Percentiles rank a stretch among this genome's conserved stretches.
Evolutionary conservation across 2,797 vertebrate genomes (phyloP).

Genomic region (Scarus forsteni): DNA sequence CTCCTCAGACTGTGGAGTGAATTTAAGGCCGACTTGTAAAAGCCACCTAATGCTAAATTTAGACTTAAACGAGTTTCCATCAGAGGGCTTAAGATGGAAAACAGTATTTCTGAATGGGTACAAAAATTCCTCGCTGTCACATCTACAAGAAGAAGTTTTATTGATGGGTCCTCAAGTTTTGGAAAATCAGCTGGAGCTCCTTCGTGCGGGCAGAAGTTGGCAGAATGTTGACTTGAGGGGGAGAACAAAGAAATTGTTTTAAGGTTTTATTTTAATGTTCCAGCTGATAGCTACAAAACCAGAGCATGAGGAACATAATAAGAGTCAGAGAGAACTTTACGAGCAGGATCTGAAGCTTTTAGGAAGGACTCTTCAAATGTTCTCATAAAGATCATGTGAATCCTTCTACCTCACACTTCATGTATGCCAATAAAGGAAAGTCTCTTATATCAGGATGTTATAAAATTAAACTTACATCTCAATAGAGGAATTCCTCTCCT

Average conservation of each 20-base stretch:
- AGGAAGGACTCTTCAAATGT: background rate
- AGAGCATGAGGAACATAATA: too few relatives aligned
- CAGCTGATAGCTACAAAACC: background rate
- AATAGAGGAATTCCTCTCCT: too few relatives aligned
- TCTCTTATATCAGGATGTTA: background rate
- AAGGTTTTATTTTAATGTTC: background rate
- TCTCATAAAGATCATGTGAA: background rate
- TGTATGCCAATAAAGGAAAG: background rate
- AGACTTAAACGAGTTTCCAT: slow-evolving; percentile 16
- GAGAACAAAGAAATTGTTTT: slow-evolving; percentile 10
- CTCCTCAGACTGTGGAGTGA: background rate
- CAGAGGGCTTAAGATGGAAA: background rate
- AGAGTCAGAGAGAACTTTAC: background rate
- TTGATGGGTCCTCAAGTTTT: slow-evolving; percentile 26
- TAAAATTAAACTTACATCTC: too few relatives aligned
- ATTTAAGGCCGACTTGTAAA: slow-evolving; percentile 11
- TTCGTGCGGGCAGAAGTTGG: background rate
- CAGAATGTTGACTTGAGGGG: background rate
- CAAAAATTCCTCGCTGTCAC: slow-evolving; percentile 11
- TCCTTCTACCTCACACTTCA: background rate
- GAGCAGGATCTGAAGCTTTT: background rate
- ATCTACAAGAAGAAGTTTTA: background rate
- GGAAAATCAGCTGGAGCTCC: slow-evolving; percentile 6
- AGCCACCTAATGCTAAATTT: background rate
- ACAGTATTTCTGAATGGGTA: slow-evolving; percentile 9